Conservation (phyloP, 2,888 invertebrate genomes). For the Platycheirus albimanus region DNA sequence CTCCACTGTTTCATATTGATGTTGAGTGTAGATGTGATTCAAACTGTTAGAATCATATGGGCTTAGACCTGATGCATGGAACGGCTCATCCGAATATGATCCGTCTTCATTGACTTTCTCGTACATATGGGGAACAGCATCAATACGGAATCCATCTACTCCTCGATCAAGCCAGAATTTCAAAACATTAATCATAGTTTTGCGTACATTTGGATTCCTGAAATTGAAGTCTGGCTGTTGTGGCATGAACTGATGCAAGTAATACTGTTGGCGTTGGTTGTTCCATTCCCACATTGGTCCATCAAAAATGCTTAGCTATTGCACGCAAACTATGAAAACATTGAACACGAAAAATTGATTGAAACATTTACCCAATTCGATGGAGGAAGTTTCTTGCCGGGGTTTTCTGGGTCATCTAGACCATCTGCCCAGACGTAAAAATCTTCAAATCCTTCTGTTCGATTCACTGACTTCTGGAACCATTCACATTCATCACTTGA, state of each 20-base stretch:
- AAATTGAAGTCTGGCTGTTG: slow-evolving; percentile 92
- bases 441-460: slow-evolving; percentile 86
- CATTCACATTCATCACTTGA: slow-evolving; percentile 91
- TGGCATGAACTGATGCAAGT: slow-evolving; percentile 86
- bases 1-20: slow-evolving; percentile 85
- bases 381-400: slow-evolving; percentile 75
- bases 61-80: background rate
- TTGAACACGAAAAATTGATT: background rate
- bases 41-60: background rate
- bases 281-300: slow-evolving; percentile 86
- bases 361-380: slow-evolving; percentile 79
- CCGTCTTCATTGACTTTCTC: slow-evolving; percentile 81
- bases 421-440: slow-evolving; percentile 90
- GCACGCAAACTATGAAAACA: background rate
- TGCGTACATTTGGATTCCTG: slow-evolving; percentile 86
- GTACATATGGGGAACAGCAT: slow-evolving; percentile 86
- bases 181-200: slow-evolving; percentile 86
- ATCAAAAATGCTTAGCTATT: background rate
- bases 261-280: slow-evolving; percentile 85
- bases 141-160: slow-evolving; percentile 90
- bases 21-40: slow-evolving; percentile 85
- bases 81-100: slow-evolving; percentile 81
- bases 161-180: slow-evolving; percentile 90
- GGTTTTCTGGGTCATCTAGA: slow-evolving; percentile 78
- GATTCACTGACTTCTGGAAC: slow-evolving; percentile 89